These are phyloP conservation scores for Cyanistes caeruleus DNA, from an alignment of 2,113 vertebrate genomes.

Conservation along the genomic window DNA sequence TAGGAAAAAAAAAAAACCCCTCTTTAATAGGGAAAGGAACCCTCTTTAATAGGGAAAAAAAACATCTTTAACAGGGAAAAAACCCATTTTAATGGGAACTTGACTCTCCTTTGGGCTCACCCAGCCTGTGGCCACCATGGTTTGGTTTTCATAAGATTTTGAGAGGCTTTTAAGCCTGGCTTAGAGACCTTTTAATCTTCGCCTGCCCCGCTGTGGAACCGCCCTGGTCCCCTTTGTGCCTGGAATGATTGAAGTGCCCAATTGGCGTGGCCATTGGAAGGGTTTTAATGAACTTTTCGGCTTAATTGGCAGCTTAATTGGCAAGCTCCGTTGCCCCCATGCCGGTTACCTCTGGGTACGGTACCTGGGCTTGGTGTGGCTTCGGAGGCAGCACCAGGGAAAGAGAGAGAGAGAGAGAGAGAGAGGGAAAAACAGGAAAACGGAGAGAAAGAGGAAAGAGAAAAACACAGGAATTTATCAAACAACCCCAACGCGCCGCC, in stretches of 20 bases:
- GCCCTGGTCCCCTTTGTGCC: background rate
- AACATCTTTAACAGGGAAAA: background rate
- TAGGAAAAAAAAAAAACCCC: too few relatives aligned
- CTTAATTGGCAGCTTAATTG: constrained; percentile 16
- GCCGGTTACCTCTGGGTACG: constrained; percentile 85
- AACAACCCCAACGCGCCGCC: constrained; percentile 13
- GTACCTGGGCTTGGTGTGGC: constrained; percentile 87
- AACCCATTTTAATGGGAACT: background rate
- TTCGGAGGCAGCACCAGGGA: constrained; percentile 79
- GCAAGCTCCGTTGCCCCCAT: constrained; percentile 28
- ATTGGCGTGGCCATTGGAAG: constrained; percentile 57
- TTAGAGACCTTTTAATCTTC: background rate
- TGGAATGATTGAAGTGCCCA: background rate
- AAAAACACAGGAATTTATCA: constrained; percentile 75
- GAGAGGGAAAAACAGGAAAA: background rate
- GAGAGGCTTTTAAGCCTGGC: background rate
- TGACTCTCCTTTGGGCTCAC: background rate
- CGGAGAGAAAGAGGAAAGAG: constrained; percentile 62
- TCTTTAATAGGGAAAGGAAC: background rate
- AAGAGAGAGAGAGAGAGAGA: constrained; percentile 36
- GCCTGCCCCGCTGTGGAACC: background rate
- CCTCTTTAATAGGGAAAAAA: background rate
- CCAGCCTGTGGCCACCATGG: fast-evolving
- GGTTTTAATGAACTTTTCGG: constrained; percentile 43
- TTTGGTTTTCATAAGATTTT: background rate